These are phyloP conservation scores for Caenorhabditis sp. DNA, from an alignment of 2,888 invertebrate species.

Conservation along the genomic window DNA sequence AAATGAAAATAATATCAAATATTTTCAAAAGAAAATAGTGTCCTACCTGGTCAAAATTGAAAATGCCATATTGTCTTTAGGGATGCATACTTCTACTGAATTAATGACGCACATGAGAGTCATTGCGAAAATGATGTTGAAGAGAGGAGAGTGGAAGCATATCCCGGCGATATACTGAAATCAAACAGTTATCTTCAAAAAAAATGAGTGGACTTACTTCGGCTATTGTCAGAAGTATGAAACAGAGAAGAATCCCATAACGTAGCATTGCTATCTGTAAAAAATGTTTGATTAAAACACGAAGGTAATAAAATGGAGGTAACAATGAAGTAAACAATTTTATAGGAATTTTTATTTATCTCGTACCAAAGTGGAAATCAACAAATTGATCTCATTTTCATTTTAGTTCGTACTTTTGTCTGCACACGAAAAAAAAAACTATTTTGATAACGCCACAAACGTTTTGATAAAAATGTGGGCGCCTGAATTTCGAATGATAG, in stretches of 20 bases:
- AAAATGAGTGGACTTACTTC: neutral
- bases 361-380: no score
- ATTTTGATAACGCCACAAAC: neutral
- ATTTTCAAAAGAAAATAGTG: neutral
- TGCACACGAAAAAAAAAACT: neutral
- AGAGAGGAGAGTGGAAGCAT: constrained; percentile 2
- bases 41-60: neutral
- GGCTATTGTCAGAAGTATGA: neutral
- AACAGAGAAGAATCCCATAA: neutral
- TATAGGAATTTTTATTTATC: no score
- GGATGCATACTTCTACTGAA: neutral
- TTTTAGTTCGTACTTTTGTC: neutral
- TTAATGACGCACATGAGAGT: neutral
- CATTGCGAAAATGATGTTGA: constrained; percentile 6
- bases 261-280: neutral
- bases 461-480: neutral
- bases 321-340: no score
- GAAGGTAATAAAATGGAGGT: no score
- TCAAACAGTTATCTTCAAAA: neutral
- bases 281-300: no score
- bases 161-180: constrained; percentile 2
- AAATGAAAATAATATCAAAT: neutral
- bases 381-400: neutral
- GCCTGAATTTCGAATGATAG: neutral
- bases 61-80: neutral